These are phyloP conservation scores for Harpegnathos saltator DNA, from an alignment of 1,140 invertebrate species.

Conservation along the genomic window DNA sequence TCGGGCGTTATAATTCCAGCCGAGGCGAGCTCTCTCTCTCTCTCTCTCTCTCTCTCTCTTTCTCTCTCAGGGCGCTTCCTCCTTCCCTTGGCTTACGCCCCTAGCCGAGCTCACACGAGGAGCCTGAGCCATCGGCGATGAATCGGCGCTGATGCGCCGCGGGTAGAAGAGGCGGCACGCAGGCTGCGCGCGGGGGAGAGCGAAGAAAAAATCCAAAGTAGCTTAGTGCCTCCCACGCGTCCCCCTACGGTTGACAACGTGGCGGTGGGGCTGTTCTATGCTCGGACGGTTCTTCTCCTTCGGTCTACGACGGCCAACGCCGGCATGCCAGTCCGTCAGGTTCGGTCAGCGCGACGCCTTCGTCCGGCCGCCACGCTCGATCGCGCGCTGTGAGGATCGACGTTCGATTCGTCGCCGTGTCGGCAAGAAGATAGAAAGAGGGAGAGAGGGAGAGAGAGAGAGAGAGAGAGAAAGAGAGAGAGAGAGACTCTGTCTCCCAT, in stretches of 20 bases:
- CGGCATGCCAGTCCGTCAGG: conserved; percentile 79
- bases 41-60: no score
- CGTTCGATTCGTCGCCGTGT: background rate
- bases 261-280: conserved; percentile 76
- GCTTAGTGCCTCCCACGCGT: conserved; percentile 81
- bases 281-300: conserved; percentile 75
- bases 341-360: conserved; percentile 76
- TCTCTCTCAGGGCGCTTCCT: no score
- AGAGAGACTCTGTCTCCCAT: background rate
- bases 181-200: background rate
- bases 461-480: no score
- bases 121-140: background rate
- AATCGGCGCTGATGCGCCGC: conserved; percentile 30
- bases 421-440: no score
- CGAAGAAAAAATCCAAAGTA: conserved; percentile 71
- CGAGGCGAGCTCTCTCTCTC: no score
- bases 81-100: background rate
- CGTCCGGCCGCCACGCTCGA: no score
- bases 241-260: conserved; percentile 77
- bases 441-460: no score
- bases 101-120: background rate
- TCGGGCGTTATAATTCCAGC: no score
- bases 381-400: background rate
- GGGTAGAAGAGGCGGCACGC: background rate
- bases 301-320: conserved; percentile 75